A percentile compares a stretch with the other conserved stretches of the same genome.
Evolutionary conservation across 37 sponge, comb jelly and placozoan genomes (phyloP).

Genomic region (Chondrosia reniformis): DNA sequence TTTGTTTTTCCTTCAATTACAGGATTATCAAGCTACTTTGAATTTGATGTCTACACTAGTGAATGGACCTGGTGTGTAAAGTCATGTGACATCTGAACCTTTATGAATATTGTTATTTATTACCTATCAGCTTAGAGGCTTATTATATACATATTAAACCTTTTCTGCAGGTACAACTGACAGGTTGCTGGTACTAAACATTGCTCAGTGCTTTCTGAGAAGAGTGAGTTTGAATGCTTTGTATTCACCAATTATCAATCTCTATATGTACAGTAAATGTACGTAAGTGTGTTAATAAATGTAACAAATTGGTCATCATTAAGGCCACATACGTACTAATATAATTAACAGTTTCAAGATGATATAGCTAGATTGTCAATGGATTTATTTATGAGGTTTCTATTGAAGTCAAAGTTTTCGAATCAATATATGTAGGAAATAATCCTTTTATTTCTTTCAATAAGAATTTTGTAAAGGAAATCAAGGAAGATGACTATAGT

Average conservation of each 20-base stretch:
- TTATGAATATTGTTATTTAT: background rate
- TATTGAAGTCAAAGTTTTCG: too few relatives aligned
- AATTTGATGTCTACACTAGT: slow-evolving; percentile 56
- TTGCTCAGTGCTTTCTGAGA: slow-evolving; percentile 29
- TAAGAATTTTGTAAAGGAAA: slow-evolving; percentile 6
- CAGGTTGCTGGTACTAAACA: slow-evolving; percentile 43
- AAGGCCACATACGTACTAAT: too few relatives aligned
- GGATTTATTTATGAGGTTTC: too few relatives aligned
- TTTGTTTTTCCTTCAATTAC: background rate
- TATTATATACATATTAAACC: background rate
- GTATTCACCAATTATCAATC: too few relatives aligned
- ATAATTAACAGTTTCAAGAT: too few relatives aligned
- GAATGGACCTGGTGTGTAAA: slow-evolving; percentile 77
- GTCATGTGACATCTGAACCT: background rate
- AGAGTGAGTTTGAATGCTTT: background rate
- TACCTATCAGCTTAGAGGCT: too few relatives aligned
- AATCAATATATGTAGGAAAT: too few relatives aligned
- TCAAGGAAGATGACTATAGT: background rate
- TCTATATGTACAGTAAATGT: too few relatives aligned
- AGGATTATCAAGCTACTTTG: slow-evolving; percentile 75
- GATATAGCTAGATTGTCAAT: too few relatives aligned
- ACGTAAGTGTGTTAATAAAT: too few relatives aligned
- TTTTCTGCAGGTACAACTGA: slow-evolving; percentile 54
- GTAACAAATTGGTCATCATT: too few relatives aligned
- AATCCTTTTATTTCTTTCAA: too few relatives aligned